phyloP scores from a whole-genome alignment of 2,888 invertebrate genomes.

The Serripes groenlandicus region DNA sequence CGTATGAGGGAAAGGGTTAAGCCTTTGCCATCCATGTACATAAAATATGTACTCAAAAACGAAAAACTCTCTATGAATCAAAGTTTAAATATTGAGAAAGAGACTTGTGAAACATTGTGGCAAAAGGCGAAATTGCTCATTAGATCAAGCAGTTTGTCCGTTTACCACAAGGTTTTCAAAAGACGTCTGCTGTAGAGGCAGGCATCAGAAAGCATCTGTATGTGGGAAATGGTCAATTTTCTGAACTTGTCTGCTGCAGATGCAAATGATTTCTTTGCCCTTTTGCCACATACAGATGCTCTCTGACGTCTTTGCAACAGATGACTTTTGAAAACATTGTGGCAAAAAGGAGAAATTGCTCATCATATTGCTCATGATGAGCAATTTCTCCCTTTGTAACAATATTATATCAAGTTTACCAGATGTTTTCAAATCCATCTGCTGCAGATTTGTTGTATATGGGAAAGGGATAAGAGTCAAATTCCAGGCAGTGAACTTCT shows the following conservation, averaged over 20 bases:
- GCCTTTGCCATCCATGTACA: not conserved
- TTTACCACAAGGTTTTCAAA: slow-evolving; percentile 17
- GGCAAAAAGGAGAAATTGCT: not conserved
- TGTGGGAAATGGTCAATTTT: not conserved
- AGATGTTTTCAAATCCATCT: too few species aligned
- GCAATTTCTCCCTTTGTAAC: not conserved
- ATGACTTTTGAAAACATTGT: not conserved
- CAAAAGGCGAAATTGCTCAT: slow-evolving; percentile 5
- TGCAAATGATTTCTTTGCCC: not conserved
- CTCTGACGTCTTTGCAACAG: not conserved
- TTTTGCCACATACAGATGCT: not conserved
- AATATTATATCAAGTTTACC: too few species aligned
- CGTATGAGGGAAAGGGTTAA: not conserved
- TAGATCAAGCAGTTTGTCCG: not conserved
- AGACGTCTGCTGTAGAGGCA: not conserved
- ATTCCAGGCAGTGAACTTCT: too few species aligned
- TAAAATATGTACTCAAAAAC: not conserved
- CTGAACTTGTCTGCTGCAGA: not conserved
- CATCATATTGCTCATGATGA: not conserved
- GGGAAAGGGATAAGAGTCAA: too few species aligned
- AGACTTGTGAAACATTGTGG: slow-evolving; percentile 10
- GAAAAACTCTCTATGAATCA: not conserved
- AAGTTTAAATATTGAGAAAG: not conserved
- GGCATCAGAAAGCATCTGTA: not conserved
- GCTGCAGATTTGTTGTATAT: too few species aligned